Evolutionary conservation across 2,113 vertebrate species (phyloP).

Genomic region (Glaucomys volans): DNA sequence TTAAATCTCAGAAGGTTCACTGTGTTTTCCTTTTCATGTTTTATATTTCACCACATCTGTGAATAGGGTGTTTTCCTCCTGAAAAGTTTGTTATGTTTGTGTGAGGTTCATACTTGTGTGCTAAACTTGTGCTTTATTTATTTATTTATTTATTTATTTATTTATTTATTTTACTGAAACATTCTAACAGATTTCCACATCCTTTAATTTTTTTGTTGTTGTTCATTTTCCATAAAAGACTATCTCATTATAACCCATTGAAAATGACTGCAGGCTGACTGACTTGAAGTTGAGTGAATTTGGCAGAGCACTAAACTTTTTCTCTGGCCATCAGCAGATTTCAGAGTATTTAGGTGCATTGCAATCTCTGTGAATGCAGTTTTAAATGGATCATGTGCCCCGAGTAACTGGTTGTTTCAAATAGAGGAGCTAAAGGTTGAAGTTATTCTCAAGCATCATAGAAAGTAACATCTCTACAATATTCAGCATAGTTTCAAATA

Average conservation of each 20-base stretch:
- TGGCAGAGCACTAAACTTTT: not conserved
- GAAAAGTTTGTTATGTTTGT: slow-evolving; percentile 32
- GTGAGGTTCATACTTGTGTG: not conserved
- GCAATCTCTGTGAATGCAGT: not conserved
- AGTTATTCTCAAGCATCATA: not conserved
- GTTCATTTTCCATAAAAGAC: slow-evolving; percentile 10
- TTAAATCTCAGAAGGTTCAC: slow-evolving; percentile 32
- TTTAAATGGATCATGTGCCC: not conserved
- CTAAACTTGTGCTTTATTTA: not conserved
- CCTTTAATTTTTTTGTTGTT: not conserved
- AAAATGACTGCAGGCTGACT: slow-evolving; percentile 12
- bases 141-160: slow-evolving; percentile 61
- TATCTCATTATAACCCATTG: slow-evolving; percentile 14
- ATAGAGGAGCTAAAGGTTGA: not conserved
- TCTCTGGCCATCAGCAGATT: slow-evolving; percentile 39
- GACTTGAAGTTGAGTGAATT: not conserved
- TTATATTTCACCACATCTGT: not conserved
- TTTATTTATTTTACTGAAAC: slow-evolving; percentile 20
- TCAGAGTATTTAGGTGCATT: not conserved
- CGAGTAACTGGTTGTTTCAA: not conserved
- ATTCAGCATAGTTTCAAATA: not conserved
- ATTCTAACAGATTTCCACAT: not conserved
- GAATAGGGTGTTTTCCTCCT: not conserved
- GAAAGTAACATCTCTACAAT: not conserved
- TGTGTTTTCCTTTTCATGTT: not conserved